phyloP scores from a whole-genome alignment of 2,888 invertebrate genomes.

The Napeogenes inachia region DNA sequence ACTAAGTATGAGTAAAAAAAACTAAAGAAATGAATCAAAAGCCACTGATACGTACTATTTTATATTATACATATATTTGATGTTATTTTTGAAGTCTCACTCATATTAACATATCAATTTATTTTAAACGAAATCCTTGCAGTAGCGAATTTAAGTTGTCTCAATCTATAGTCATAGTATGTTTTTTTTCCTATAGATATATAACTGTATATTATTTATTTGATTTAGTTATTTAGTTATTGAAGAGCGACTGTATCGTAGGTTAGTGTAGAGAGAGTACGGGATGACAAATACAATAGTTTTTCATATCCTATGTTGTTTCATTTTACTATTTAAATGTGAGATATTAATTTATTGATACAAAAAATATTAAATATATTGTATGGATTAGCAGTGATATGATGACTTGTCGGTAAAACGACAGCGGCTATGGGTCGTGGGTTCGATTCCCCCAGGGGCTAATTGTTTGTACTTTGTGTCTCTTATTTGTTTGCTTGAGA shows the following conservation, averaged over 20 bases:
- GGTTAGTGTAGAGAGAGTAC: constrained; percentile 26
- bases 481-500: no score
- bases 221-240: constrained; percentile 36
- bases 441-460: no score
- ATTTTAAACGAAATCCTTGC: background rate
- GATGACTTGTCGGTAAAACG: no score
- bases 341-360: constrained; percentile 3
- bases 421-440: no score
- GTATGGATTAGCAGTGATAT: no score
- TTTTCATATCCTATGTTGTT: constrained; percentile 28
- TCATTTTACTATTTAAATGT: constrained; percentile 20
- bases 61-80: no score
- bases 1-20: no score
- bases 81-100: no score
- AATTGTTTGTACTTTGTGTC: no score
- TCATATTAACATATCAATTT: no score
- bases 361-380: background rate
- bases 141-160: background rate
- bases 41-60: no score
- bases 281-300: constrained; percentile 33
- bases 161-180: constrained; percentile 11
- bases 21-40: no score
- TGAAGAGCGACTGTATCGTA: constrained; percentile 26
- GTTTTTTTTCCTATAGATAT: constrained; percentile 31
- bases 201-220: constrained; percentile 39